These are phyloP conservation scores for Phrynosoma blainvillii DNA, from an alignment of 2,113 vertebrate species.

Conservation along the genomic window DNA sequence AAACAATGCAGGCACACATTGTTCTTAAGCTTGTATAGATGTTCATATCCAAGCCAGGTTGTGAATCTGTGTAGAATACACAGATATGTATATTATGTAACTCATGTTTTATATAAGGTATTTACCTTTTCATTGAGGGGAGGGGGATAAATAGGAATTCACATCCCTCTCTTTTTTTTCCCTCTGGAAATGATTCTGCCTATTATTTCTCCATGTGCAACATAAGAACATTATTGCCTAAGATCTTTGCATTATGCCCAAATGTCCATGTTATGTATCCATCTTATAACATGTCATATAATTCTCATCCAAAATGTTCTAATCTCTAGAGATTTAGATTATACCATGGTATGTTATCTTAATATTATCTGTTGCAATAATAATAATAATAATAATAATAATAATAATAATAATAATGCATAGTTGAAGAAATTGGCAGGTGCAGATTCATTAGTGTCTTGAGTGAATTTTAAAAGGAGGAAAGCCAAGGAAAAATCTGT, in stretches of 20 bases:
- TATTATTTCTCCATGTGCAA: background rate
- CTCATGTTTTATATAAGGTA: background rate
- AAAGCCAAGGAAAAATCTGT: background rate
- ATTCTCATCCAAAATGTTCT: background rate
- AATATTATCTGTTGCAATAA: no score
- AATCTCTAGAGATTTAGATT: background rate
- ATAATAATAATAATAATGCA: no score
- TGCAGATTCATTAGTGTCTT: background rate
- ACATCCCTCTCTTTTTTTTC: background rate
- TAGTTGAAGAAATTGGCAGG: background rate
- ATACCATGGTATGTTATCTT: no score
- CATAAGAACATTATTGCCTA: no score
- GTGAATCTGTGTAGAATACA: background rate
- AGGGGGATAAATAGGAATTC: background rate
- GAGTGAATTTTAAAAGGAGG: background rate
- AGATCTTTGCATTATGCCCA: no score
- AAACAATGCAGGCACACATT: no score
- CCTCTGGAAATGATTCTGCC: background rate
- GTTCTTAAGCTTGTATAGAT: background rate
- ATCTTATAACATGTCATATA: background rate
- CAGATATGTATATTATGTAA: background rate
- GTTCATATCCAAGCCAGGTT: background rate
- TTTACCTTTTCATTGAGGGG: background rate
- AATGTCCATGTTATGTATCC: no score
- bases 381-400: no score